A percentile compares a stretch with the other conserved stretches of the same genome.
Conservation (phyloP, 2,797 vertebrate species). For the Morelia viridis region DNA sequence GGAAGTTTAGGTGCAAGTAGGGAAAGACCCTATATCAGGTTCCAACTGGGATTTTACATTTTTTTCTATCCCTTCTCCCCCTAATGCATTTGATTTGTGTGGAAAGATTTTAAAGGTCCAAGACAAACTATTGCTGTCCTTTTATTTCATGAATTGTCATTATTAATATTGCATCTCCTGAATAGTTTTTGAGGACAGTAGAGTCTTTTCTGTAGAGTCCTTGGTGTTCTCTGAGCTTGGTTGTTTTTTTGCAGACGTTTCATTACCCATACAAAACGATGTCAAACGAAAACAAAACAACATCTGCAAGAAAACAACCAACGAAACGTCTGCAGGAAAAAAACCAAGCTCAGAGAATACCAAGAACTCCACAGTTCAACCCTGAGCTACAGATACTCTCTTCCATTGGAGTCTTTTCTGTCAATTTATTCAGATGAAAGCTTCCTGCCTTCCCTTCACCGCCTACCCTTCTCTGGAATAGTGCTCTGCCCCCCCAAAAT, state of each 20-base stretch:
- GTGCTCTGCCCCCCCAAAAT: background rate
- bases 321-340: too few relatives aligned
- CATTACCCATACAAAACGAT: too few relatives aligned
- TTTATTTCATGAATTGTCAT: background rate
- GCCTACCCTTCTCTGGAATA: background rate
- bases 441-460: background rate
- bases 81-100: background rate
- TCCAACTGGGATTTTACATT: background rate
- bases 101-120: background rate
- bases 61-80: background rate
- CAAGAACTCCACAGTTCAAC: too few relatives aligned
- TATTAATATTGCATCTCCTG: constrained; percentile 7
- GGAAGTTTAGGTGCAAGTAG: background rate
- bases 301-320: too few relatives aligned
- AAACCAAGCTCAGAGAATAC: too few relatives aligned
- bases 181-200: constrained; percentile 19
- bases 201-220: background rate
- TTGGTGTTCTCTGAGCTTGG: too few relatives aligned
- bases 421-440: background rate
- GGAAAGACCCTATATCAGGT: background rate
- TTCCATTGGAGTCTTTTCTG: background rate
- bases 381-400: too few relatives aligned
- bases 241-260: too few relatives aligned
- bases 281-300: too few relatives aligned
- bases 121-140: constrained; percentile 20